Base-by-base conservation (phyloP, 1,140 invertebrate species). In the Globodera rostochiensis region DNA sequence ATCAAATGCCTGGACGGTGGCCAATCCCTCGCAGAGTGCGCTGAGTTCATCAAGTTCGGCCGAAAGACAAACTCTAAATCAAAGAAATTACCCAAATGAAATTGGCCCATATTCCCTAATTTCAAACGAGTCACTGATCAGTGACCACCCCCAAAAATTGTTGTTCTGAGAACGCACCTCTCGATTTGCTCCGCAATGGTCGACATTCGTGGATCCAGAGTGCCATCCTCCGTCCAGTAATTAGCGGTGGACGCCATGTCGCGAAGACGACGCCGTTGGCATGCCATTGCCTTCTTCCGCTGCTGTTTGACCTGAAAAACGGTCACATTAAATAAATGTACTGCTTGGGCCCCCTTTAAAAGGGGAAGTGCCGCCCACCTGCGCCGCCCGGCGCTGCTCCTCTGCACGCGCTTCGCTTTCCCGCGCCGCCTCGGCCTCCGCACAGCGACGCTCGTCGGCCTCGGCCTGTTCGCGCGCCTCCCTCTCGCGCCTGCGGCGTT, bases 371-470 rank as follows among this genome's bases (percentile, higher is more conserved):
- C 6, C 15, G 46, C 46, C 11, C 25, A 80, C 81, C 69, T 82
- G 80, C 66, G 74, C 50, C 8, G 70, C 81, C 11, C 64, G 50
- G 67, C 85, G 85, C 67, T 86, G 77, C 57, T 85, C 82, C 60
- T 81, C 84, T 50, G 82, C 85, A 9, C 60, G 21, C 50, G 73
- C 86, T 50, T 76, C 67, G 9, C 60, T 57, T 6, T 85, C 84
- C 53, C 73, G 70, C 77, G 75, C 93, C 92, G 86, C 86, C 74
- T 88, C 86, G 57, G 84, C 85, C 15, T 85, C 91, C 90, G 97
- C 98, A 82, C 93, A 93, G 84, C 96, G 94, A 47, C 76, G 73
- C 15, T 82, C 82, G 4, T 81, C 50, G 21, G 83, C 92, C 85
- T 78, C 77, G 13, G 46, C 93, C 90, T 80, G 87, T 89, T 86